Base-by-base conservation (phyloP, 2,797 vertebrate genomes). In the Lacerta bilineata region DNA sequence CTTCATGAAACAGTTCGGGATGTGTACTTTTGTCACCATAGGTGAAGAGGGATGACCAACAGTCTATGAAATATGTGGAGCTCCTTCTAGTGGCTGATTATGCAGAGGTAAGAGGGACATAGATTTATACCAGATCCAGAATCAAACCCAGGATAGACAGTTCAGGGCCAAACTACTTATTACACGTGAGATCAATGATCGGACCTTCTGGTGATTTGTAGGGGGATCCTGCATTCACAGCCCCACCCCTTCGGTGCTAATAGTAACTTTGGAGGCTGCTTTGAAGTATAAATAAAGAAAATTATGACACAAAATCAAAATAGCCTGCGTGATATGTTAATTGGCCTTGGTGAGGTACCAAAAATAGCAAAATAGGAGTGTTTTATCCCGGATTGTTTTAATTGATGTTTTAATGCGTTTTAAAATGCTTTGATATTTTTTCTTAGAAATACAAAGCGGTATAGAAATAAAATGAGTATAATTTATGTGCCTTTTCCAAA, bases 1-100 rank as follows among this genome's bases (percentile, higher is more conserved):
- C 83, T 91, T 75, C 0, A 33, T 89, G 77, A 36, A 29, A 10
- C 5, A 11, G 1, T 0, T 69, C 39, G 55, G 7, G 39, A 43
- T 84, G 8, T 89, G 91, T 90, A 27, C 33, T 66, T 18, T 75
- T 72, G 59, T 83, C 90, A 77, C 83, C 20, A 8, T 92, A 99
- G 99, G 96, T 96, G 85, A 98, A 96, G 95, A 97, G 99, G 89
- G 98, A 99, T 41, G 91, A 98, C 91, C 95, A 96, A 77, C 96
- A 97, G 91, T 96, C 96, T 88, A 98, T 97, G 79, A 99, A 98
- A 95, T 99, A 98, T 0, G 99, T 99, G 87, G 99, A 99, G 91
- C 97, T 99, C 89, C 97, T 99, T 94, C 91, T 99, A 0, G 99
- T 98, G 90, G 99, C 99, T 78, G 99, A 99, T 96, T 97, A 98